phyloP scores from a whole-genome alignment of 92 coral and sea anemone genomes.

The Epizoanthus ramosus region DNA sequence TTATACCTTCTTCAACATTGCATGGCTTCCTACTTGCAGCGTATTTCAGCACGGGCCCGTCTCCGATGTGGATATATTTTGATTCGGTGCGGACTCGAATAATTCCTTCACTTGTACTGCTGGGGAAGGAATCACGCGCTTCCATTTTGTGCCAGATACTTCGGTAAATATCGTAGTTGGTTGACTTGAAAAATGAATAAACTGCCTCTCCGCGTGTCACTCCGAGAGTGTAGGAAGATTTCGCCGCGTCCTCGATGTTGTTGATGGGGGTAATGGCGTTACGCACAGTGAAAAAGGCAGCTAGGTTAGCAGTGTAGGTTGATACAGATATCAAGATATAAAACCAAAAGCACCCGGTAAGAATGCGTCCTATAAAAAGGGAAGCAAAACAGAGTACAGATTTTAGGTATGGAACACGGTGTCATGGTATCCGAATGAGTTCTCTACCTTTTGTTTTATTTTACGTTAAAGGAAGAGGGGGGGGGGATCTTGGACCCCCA shows the following conservation, averaged over 20 bases:
- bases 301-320: constrained; percentile 64
- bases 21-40: constrained; percentile 59
- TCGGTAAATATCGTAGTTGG: constrained; percentile 47
- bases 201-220: constrained; percentile 44
- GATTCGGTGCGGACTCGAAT: constrained; percentile 40
- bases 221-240: constrained; percentile 20
- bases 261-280: constrained; percentile 1
- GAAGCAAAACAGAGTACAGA: background rate
- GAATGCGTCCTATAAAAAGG: constrained; percentile 47
- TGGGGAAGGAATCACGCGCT: constrained; percentile 35
- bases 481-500: too few species aligned
- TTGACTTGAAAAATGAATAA: constrained; percentile 26
- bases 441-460: too few species aligned
- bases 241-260: constrained; percentile 52
- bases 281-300: constrained; percentile 53
- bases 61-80: constrained; percentile 50
- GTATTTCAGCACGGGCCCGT: constrained; percentile 57
- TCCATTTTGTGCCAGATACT: constrained; percentile 48
- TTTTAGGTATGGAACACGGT: too few species aligned
- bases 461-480: too few species aligned
- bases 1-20: constrained; percentile 44
- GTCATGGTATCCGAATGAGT: too few species aligned
- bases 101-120: constrained; percentile 40
- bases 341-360: constrained; percentile 61
- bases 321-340: constrained; percentile 57